Evolutionary conservation across 2,888 invertebrate species (phyloP).

Genomic region (Siphlonurus alternatus): DNA sequence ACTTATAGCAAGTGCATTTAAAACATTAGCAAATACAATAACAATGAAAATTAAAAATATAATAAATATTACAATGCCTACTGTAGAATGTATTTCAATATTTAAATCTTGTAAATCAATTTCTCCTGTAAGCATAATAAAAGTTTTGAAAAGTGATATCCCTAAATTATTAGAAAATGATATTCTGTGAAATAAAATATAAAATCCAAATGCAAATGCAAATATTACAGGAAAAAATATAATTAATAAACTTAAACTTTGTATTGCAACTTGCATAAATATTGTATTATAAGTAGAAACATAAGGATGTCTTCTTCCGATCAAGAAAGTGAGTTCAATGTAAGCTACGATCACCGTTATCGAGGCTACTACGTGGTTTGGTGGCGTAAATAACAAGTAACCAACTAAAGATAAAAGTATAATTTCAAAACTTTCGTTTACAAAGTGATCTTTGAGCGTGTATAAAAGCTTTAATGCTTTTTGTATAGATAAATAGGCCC

Average conservation of each 20-base stretch:
- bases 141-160: neutral
- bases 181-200: neutral
- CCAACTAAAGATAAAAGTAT: neutral
- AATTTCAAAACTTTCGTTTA: neutral
- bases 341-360: neutral
- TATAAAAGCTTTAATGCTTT: neutral
- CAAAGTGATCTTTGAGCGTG: neutral
- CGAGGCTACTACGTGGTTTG: neutral
- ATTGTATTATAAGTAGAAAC: neutral
- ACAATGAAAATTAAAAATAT: neutral
- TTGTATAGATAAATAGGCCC: neutral
- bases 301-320: neutral
- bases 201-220: neutral
- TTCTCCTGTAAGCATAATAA: neutral
- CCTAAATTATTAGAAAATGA: too few relatives aligned
- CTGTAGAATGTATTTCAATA: neutral
- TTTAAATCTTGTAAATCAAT: neutral
- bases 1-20: neutral
- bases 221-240: neutral
- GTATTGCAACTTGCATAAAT: neutral
- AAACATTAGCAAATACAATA: neutral
- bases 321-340: neutral
- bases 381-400: neutral
- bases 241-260: neutral
- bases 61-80: neutral